Percentiles rank a stretch among this genome's conserved stretches.
Evolutionary conservation across 2,888 invertebrate species (phyloP).

Genomic region (Nomada fucata): DNA sequence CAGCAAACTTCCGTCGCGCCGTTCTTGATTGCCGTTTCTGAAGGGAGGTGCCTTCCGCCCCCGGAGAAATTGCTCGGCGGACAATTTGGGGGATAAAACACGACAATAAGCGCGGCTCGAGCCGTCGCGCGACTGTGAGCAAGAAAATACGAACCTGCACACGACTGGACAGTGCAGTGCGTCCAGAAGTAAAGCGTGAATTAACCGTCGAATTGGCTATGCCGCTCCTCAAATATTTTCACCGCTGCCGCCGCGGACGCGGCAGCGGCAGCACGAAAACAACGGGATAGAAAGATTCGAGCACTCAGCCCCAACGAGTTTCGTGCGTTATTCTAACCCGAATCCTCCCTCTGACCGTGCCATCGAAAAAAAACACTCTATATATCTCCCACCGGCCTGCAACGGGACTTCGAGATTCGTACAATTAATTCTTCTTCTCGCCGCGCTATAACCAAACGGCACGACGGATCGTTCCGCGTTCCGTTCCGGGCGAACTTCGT

Average conservation of each 20-base stretch:
- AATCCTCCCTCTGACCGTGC: background rate
- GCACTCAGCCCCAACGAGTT: background rate
- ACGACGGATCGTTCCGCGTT: background rate
- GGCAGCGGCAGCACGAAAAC: too few relatives aligned
- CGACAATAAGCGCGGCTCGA: background rate
- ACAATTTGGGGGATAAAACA: slow-evolving; percentile 29
- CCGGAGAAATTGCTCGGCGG: slow-evolving; percentile 38
- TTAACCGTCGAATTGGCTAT: too few relatives aligned
- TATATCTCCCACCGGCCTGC: background rate
- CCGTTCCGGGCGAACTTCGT: background rate
- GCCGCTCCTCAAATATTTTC: too few relatives aligned
- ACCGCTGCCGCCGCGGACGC: too few relatives aligned
- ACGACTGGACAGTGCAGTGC: too few relatives aligned
- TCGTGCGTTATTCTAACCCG: background rate
- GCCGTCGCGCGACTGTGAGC: too few relatives aligned
- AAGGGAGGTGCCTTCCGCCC: slow-evolving; percentile 9
- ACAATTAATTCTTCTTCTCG: slow-evolving; percentile 6
- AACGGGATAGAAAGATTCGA: background rate
- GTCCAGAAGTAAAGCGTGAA: too few relatives aligned
- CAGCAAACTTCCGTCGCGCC: slow-evolving; percentile 40
- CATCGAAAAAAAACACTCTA: background rate
- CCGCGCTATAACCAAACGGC: too few relatives aligned
- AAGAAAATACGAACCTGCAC: too few relatives aligned
- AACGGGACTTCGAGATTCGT: slow-evolving; percentile 6
- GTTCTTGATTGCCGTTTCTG: slow-evolving; percentile 28